Percentiles rank a stretch among this genome's conserved stretches.
Evolutionary conservation across 2,888 invertebrate genomes (phyloP).

Genomic region (Biston stratarius): DNA sequence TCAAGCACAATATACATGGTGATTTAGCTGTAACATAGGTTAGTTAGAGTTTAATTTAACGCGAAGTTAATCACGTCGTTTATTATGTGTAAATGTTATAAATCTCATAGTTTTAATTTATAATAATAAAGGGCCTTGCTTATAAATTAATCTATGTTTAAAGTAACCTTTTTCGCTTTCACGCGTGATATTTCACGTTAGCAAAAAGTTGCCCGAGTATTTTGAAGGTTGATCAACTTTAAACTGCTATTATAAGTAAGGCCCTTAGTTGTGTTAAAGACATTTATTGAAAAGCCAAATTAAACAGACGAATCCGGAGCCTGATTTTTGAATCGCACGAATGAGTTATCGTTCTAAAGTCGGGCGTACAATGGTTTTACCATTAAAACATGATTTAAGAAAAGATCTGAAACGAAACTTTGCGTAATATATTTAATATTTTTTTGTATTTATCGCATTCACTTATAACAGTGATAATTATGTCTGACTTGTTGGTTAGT

Average conservation of each 20-base stretch:
- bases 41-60: background rate
- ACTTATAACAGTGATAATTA: background rate
- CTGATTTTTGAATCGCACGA: too few relatives aligned
- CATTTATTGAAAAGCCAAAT: background rate
- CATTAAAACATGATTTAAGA: background rate
- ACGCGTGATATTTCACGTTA: too few relatives aligned
- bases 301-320: background rate
- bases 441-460: background rate
- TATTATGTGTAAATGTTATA: background rate
- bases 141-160: too few relatives aligned
- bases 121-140: background rate
- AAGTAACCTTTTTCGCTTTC: too few relatives aligned
- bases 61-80: background rate
- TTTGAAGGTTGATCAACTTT: too few relatives aligned
- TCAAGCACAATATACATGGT: conserved; percentile 12
- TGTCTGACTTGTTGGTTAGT: background rate
- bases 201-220: too few relatives aligned
- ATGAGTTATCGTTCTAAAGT: too few relatives aligned
- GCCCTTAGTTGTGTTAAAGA: background rate
- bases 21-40: conserved; percentile 3
- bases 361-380: too few relatives aligned
- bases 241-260: too few relatives aligned
- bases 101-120: conserved; percentile 7
- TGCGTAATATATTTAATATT: background rate
- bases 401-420: background rate